These are phyloP conservation scores for Cyprinus carpio DNA, from an alignment of 2,113 vertebrate genomes.

Conservation along the genomic window DNA sequence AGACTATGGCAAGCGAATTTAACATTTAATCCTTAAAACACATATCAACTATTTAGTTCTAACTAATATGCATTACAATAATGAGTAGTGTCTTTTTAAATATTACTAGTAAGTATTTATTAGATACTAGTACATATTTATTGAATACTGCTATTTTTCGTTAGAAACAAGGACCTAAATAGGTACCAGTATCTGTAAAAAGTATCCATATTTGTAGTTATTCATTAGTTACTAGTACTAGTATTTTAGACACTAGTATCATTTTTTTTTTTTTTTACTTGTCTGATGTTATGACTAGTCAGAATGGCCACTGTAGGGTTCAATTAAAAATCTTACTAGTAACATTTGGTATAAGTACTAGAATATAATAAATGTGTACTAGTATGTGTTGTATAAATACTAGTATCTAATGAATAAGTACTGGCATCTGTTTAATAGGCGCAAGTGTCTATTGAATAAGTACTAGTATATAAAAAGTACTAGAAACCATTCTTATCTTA, in stretches of 20 bases:
- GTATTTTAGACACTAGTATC: too few relatives aligned
- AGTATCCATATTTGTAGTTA: too few relatives aligned
- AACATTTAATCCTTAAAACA: background rate
- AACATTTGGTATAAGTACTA: background rate
- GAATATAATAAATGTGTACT: background rate
- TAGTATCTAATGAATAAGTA: background rate
- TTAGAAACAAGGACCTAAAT: background rate
- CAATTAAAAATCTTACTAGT: background rate
- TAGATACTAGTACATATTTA: background rate
- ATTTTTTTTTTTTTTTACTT: too few relatives aligned
- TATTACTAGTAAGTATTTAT: background rate
- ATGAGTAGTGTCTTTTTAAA: background rate
- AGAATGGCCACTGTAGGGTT: too few relatives aligned
- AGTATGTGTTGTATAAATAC: background rate
- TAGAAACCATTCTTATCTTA: background rate
- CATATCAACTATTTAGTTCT: background rate
- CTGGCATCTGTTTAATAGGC: background rate
- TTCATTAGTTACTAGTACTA: too few relatives aligned
- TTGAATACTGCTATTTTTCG: background rate
- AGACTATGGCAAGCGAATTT: background rate
- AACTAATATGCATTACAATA: background rate
- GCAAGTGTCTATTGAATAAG: background rate
- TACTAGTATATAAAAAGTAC: background rate
- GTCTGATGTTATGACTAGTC: too few relatives aligned
- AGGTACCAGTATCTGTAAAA: too few relatives aligned